Evolutionary conservation across 2,113 vertebrate species (phyloP).

Genomic region (Riparia riparia): DNA sequence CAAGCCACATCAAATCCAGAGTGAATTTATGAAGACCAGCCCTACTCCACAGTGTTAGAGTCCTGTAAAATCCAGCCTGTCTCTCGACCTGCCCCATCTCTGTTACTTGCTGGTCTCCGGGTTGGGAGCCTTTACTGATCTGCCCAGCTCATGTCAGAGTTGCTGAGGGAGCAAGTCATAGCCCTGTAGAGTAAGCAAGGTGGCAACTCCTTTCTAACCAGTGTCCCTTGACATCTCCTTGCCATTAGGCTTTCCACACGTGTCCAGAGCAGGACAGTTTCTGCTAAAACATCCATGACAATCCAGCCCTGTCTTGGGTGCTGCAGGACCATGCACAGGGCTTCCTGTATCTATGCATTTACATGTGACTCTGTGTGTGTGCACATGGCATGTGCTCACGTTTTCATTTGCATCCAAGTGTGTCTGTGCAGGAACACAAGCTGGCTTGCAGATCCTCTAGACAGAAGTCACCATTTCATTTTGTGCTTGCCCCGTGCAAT

Average conservation of each 20-base stretch:
- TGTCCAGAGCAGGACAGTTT: not conserved
- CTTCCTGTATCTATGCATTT: not conserved
- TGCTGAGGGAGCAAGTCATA: not conserved
- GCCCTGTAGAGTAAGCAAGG: not conserved
- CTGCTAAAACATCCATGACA: not conserved
- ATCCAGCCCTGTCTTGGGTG: not conserved
- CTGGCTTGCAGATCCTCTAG: not conserved
- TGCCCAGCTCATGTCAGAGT: not conserved
- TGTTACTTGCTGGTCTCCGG: not conserved
- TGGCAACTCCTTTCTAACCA: not conserved
- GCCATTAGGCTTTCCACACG: not conserved
- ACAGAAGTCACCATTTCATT: not conserved
- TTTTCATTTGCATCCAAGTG: not conserved
- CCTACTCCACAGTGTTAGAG: not conserved
- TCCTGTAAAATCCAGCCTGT: not conserved
- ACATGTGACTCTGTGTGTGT: not conserved
- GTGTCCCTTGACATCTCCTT: not conserved
- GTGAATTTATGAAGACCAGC: not conserved
- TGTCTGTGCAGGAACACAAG: not conserved
- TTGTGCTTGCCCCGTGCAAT: not conserved
- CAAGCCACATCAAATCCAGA: not conserved
- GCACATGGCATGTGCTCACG: accelerated
- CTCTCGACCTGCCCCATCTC: not conserved
- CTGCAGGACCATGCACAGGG: not conserved
- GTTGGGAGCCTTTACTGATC: not conserved